Conservation (phyloP, 2,113 vertebrate species). For the Cyprinodon tularosa region DNA sequence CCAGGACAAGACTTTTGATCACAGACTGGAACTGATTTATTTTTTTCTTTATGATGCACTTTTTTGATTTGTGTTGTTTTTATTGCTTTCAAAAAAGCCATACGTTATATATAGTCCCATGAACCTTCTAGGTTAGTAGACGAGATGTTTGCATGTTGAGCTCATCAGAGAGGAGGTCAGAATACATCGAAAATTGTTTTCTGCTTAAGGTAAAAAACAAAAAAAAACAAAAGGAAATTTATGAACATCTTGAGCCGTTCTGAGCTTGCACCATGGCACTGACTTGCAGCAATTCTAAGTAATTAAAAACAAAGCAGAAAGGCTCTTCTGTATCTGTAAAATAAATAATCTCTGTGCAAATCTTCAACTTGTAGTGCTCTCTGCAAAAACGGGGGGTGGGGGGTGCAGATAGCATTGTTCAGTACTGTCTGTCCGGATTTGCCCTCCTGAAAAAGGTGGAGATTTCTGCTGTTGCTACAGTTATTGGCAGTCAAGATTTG, state of each 20-base stretch:
- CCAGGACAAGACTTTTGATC: slow-evolving; percentile 59
- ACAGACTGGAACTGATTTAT: slow-evolving; percentile 76
- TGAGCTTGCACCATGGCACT: slow-evolving; percentile 82
- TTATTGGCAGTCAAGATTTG: slow-evolving; percentile 19
- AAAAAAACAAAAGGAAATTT: slow-evolving; percentile 54
- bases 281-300: slow-evolving; percentile 79
- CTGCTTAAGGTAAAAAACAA: slow-evolving; percentile 51
- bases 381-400: slow-evolving; percentile 14
- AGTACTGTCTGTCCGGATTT: slow-evolving; percentile 37
- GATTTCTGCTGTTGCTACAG: slow-evolving; percentile 28
- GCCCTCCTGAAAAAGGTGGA: slow-evolving; percentile 25
- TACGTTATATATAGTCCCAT: slow-evolving; percentile 77
- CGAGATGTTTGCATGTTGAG: slow-evolving; percentile 81
- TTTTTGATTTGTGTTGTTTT: slow-evolving; percentile 77
- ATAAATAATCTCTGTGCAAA: slow-evolving; percentile 76
- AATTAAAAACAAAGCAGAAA: slow-evolving; percentile 80
- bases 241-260: slow-evolving; percentile 70
- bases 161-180: slow-evolving; percentile 73
- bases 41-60: slow-evolving; percentile 82
- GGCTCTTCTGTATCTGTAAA: slow-evolving; percentile 84
- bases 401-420: slow-evolving; percentile 51
- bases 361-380: slow-evolving; percentile 54
- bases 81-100: slow-evolving; percentile 86
- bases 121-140: slow-evolving; percentile 75
- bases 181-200: slow-evolving; percentile 67